These are phyloP conservation scores for Nesogale talazaci DNA, from an alignment of 2,113 vertebrate species.

Conservation along the genomic window DNA sequence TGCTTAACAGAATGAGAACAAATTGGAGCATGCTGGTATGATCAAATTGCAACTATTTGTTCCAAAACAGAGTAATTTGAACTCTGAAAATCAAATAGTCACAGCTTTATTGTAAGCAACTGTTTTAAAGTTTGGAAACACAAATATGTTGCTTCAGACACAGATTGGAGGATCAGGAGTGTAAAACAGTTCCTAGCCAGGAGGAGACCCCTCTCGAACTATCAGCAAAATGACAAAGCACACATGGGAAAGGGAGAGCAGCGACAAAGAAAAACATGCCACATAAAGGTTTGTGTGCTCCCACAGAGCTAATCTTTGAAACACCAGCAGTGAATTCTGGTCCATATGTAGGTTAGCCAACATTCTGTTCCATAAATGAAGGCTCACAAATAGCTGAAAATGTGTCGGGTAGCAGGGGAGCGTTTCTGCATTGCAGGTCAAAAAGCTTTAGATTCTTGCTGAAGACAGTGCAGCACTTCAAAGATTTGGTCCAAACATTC, in stretches of 20 bases:
- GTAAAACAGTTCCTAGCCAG: not conserved
- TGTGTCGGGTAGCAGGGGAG: slow-evolving; percentile 78
- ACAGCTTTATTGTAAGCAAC: slow-evolving; percentile 48
- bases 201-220: not conserved
- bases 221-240: not conserved
- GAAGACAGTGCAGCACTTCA: slow-evolving; percentile 16
- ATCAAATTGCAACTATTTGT: slow-evolving; percentile 4
- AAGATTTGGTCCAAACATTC: slow-evolving; percentile 14
- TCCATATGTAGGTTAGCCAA: slow-evolving; percentile 70
- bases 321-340: slow-evolving; percentile 52
- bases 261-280: not conserved
- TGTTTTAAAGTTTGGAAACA: slow-evolving; percentile 37
- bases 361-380: slow-evolving; percentile 62
- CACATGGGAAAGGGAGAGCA: not conserved
- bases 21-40: not conserved
- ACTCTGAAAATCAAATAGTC: slow-evolving; percentile 50
- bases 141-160: not conserved
- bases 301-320: slow-evolving; percentile 42
- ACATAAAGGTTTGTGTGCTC: not conserved
- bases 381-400: slow-evolving; percentile 66
- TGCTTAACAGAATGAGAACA: not conserved
- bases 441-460: slow-evolving; percentile 31
- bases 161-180: slow-evolving; percentile 45
- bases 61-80: slow-evolving; percentile 39
- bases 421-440: slow-evolving; percentile 33